Conservation (phyloP, 2,888 invertebrate species). For the Kryphioiulus occultus region DNA sequence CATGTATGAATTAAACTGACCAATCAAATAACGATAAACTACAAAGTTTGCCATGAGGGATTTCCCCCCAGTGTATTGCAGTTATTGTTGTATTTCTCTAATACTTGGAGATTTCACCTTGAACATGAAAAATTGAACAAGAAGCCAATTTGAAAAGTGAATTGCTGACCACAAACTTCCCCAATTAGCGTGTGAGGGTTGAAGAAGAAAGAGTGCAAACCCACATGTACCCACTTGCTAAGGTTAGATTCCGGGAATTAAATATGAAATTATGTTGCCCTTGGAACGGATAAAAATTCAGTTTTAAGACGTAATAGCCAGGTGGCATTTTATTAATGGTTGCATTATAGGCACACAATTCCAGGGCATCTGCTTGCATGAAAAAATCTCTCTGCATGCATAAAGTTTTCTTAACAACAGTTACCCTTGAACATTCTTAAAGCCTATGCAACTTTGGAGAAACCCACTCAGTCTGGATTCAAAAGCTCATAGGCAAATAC, state of each 20-base stretch:
- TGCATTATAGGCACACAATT: neutral
- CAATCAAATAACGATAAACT: no score
- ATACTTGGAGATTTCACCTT: neutral
- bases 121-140: neutral
- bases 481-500: neutral
- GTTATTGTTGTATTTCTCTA: no score
- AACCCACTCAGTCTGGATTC: neutral
- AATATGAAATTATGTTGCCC: neutral
- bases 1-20: no score
- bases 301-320: slow-evolving; percentile 16
- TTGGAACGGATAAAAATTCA: neutral
- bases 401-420: neutral
- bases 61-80: no score
- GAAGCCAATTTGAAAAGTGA: neutral
- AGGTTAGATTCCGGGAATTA: neutral
- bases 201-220: neutral
- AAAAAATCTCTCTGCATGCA: neutral
- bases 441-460: neutral
- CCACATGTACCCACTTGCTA: neutral
- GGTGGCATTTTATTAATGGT: neutral
- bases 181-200: neutral
- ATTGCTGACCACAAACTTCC: neutral
- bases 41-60: no score
- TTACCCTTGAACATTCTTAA: neutral
- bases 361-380: neutral